Evolutionary conservation across 2,888 invertebrate genomes (phyloP), one percentile per base, ranked within the genome.

Genomic region (Agonopterix heracliana): DNA sequence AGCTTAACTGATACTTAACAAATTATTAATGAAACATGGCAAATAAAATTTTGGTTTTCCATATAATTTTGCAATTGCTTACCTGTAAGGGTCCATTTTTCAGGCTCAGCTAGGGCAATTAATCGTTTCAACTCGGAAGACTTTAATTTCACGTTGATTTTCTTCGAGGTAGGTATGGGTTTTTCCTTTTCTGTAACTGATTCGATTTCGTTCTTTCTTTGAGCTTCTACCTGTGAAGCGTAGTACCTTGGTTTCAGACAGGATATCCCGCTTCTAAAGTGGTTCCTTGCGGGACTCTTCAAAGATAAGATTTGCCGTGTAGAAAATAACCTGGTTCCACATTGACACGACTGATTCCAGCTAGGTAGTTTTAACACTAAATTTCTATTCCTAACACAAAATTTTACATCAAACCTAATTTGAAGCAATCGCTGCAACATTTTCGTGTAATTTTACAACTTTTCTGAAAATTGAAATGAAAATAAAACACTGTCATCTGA

Each of bases 91-190:
- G 86, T 91, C 91, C 91, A 92, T 89, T 90, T 91, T 66, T 92
- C 92, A 36, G 91, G 91, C 63, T 88, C 90, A 9, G 92, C 92
- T 66, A 92, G 79, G 48, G 87, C 78, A 64, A 92, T 79, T 54
- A 92, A 73, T 57, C 92, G 75, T 59, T 78, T 86, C 44, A 91
- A 52, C 64, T 92, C 91, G 1, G 91, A 82, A 62, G 81, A 78
- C 63, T 89, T 90, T 81, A 88, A 80, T 68, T 84, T 86, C 12
- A 81, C 80, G 57, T 81, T 86, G 43, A 83, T 81, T 69, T 84
- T 85, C 56, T 81, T 81, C 38, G 79, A 62, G 38, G 74, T 60
- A 40, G 66, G 63, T 63, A 81, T 59, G 35, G 45, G 63, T 59
- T 55, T 81, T 78, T 56, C 71, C 66, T 55, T 79, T 73, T 35